Evolutionary conservation across 2,797 vertebrate species (phyloP).

Genomic region (Champsocephalus esox): DNA sequence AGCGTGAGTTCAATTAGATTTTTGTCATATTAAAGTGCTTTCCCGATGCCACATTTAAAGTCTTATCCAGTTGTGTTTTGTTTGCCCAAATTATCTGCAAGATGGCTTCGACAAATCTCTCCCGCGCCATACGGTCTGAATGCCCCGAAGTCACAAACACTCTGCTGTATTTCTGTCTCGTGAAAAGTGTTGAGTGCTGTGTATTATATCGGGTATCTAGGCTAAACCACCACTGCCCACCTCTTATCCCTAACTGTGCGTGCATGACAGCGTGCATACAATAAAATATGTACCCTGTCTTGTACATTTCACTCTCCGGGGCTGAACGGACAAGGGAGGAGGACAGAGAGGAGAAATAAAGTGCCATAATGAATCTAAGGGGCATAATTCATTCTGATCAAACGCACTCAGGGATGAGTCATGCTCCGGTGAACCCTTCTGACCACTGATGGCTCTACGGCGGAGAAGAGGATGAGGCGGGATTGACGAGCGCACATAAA

Average conservation of each 20-base stretch:
- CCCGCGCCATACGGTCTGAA: not conserved
- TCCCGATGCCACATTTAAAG: conserved; percentile 69
- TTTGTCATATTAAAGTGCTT: conserved; percentile 93
- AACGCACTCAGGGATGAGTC: conserved; percentile 83
- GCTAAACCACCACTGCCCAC: conserved; percentile 50
- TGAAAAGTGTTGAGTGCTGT: conserved; percentile 32
- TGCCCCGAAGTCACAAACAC: conserved; percentile 18
- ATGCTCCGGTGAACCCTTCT: conserved; percentile 80
- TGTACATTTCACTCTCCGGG: conserved; percentile 80
- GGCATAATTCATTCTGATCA: conserved; percentile 86
- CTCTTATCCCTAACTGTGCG: conserved; percentile 68
- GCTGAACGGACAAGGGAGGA: conserved; percentile 80
- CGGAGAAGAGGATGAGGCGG: conserved; percentile 61
- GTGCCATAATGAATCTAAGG: conserved; percentile 87
- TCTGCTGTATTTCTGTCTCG: conserved; percentile 7
- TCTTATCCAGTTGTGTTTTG: conserved; percentile 48
- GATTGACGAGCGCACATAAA: conserved; percentile 80
- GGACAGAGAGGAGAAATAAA: conserved; percentile 85
- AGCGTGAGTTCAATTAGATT: conserved; percentile 99
- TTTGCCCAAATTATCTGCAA: conserved; percentile 25
- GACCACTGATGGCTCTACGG: conserved; percentile 79
- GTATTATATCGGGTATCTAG: conserved; percentile 40
- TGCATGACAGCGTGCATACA: conserved; percentile 79
- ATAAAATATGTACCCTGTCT: conserved; percentile 87
- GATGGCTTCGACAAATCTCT: conserved; percentile 33